Conservation (phyloP, 2,888 invertebrate genomes). For the Synanthedon formicaeformis region DNA sequence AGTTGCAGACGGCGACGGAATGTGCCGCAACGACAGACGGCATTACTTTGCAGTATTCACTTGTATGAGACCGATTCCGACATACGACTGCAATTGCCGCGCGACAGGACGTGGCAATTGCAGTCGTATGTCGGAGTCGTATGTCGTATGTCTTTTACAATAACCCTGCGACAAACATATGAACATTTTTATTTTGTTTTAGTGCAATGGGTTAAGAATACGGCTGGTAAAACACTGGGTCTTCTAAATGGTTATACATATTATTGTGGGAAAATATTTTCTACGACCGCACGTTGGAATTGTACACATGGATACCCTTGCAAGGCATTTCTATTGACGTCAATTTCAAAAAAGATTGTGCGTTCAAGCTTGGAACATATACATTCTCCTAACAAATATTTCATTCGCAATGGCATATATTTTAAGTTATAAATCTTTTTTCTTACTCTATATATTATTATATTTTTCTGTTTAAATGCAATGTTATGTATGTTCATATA, state of each 20-base stretch:
- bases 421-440: neutral
- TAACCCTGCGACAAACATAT: too few species aligned
- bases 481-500: too few species aligned
- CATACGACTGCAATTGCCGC: too few species aligned
- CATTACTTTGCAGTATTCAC: too few species aligned
- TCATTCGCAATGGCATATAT: constrained; percentile 4
- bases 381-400: constrained; percentile 8
- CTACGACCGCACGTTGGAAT: neutral
- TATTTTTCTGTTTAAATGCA: too few species aligned
- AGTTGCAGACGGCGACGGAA: too few species aligned
- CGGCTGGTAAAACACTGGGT: neutral
- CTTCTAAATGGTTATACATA: neutral
- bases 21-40: too few species aligned
- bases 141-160: too few species aligned
- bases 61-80: too few species aligned
- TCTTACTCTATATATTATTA: too few species aligned
- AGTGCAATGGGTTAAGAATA: neutral
- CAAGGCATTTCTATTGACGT: neutral
- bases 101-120: too few species aligned
- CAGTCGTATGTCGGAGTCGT: too few species aligned
- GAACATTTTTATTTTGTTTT: neutral
- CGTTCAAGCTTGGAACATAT: constrained; percentile 7
- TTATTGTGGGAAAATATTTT: neutral
- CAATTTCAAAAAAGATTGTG: neutral
- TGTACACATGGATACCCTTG: neutral